Conservation (phyloP, 2,888 invertebrate species). For the Ophion costatus region DNA sequence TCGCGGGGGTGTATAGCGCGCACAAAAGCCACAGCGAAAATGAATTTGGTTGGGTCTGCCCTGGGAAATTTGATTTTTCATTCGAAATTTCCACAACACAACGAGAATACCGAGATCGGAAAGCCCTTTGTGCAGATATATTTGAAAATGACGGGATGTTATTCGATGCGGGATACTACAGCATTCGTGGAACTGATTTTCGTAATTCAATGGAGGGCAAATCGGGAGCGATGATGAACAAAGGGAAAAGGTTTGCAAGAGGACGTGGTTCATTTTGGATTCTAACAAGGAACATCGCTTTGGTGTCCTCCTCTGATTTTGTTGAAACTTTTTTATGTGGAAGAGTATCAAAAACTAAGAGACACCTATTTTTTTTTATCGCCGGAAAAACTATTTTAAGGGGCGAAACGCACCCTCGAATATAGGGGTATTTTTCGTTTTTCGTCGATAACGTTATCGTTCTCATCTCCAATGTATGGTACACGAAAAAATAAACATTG, state of each 20-base stretch:
- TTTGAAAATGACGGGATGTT: not conserved
- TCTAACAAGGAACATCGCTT: no score
- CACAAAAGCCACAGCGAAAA: slow-evolving; percentile 4
- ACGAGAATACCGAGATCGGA: not conserved
- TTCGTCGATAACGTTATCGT: no score
- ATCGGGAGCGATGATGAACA: not conserved
- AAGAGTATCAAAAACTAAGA: no score
- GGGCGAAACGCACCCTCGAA: no score
- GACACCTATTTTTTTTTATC: no score
- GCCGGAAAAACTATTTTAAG: no score
- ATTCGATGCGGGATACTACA: not conserved
- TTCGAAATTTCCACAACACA: not conserved
- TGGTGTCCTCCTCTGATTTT: no score
- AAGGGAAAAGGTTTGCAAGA: not conserved
- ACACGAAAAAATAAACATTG: no score
- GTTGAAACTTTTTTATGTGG: no score
- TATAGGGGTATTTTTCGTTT: no score
- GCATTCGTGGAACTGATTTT: not conserved
- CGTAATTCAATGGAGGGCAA: not conserved
- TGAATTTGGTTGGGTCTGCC: slow-evolving; percentile 26
- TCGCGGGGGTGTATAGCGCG: not conserved
- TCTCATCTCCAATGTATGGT: no score
- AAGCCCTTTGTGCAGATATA: not conserved
- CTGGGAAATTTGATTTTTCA: slow-evolving; percentile 46
- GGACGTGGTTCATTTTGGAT: no score